Percentiles rank a stretch among this genome's conserved stretches.
Evolutionary conservation across 2,113 vertebrate species (phyloP).

Genomic region (Nothobranchius kuhntae): DNA sequence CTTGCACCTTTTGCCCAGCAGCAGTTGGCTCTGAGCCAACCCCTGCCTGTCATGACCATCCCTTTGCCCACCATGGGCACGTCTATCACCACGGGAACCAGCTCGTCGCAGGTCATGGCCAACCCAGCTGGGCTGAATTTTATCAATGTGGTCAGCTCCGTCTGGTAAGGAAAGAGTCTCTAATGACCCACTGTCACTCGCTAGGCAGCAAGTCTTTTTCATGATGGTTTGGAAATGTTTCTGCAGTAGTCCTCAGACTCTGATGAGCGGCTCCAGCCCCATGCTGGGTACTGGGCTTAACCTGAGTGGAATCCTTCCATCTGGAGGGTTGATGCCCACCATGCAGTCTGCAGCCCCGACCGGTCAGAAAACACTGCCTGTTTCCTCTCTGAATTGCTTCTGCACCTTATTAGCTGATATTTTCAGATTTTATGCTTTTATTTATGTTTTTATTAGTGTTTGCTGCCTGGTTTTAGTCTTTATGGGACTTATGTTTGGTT

Average conservation of each 20-base stretch:
- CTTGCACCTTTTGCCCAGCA: slow-evolving; percentile 92
- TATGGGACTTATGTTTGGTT: too few relatives aligned
- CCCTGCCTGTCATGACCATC: slow-evolving; percentile 94
- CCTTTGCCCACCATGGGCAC: slow-evolving; percentile 96
- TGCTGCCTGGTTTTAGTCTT: too few relatives aligned
- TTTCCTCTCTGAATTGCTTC: too few relatives aligned
- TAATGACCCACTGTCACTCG: too few relatives aligned
- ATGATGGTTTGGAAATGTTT: slow-evolving; percentile 9
- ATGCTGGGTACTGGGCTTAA: slow-evolving; percentile 92
- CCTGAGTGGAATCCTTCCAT: slow-evolving; percentile 90
- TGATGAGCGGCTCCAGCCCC: slow-evolving; percentile 92
- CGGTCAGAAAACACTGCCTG: slow-evolving; percentile 78
- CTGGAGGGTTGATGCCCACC: slow-evolving; percentile 89
- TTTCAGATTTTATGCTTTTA: not conserved
- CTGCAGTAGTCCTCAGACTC: slow-evolving; percentile 89
- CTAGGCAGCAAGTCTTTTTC: not conserved
- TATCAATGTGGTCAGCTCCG: slow-evolving; percentile 95
- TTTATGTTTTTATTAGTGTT: too few relatives aligned
- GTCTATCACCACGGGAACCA: slow-evolving; percentile 90
- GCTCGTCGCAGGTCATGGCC: slow-evolving; percentile 91
- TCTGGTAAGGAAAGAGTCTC: slow-evolving; percentile 84
- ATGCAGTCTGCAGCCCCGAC: slow-evolving; percentile 90
- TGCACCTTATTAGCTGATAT: not conserved
- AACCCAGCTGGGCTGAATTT: slow-evolving; percentile 93
- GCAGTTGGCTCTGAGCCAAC: slow-evolving; percentile 91